Percentiles rank a stretch among this genome's conserved stretches.
phyloP scores from a whole-genome alignment of 2,797 vertebrate genomes.

The Nothura maculosa region DNA sequence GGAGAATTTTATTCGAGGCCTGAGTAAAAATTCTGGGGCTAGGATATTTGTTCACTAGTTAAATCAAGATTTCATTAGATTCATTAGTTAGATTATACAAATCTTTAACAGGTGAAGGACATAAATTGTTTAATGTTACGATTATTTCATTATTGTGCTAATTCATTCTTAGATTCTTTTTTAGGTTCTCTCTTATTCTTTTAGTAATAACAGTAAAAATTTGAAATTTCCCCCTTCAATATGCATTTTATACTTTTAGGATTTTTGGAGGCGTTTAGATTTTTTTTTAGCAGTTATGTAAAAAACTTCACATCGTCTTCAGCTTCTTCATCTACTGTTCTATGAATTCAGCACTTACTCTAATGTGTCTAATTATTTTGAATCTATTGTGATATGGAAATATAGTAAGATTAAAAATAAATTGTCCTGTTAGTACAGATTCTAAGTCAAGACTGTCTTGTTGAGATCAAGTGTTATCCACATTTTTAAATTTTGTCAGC shows the following conservation, averaged over 20 bases:
- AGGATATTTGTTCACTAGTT: neutral
- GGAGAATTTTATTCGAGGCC: neutral
- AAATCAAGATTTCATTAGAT: neutral
- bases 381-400: neutral
- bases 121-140: neutral
- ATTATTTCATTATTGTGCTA: neutral
- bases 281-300: neutral
- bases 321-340: neutral
- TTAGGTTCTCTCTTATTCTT: neutral
- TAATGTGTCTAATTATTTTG: neutral
- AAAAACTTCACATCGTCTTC: too few relatives aligned
- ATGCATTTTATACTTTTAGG: neutral
- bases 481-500: conserved; percentile 10
- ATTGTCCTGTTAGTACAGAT: neutral
- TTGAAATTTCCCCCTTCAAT: neutral
- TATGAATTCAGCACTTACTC: neutral
- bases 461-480: neutral
- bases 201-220: neutral
- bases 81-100: neutral
- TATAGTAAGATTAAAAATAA: neutral
- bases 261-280: fast-evolving
- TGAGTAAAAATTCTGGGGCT: neutral
- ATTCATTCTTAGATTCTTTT: neutral
- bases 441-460: conserved; percentile 5
- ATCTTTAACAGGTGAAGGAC: neutral